These are phyloP conservation scores for Slavum lentiscoides DNA, from an alignment of 2,888 invertebrate species.

Conservation along the genomic window DNA sequence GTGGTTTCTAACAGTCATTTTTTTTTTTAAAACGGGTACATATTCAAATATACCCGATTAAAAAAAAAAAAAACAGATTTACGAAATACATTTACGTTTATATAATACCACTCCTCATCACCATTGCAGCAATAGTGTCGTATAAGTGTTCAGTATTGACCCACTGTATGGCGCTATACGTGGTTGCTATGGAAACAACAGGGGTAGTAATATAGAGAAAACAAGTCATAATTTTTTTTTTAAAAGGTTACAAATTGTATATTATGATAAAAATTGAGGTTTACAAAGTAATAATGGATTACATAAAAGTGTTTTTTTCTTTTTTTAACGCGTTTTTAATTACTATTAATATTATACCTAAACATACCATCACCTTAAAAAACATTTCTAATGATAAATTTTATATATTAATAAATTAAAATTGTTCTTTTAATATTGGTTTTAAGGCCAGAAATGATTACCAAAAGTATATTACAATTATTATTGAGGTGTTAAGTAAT, in stretches of 20 bases:
- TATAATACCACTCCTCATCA: neutral
- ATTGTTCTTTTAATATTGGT: constrained; percentile 1
- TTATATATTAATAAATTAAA: constrained; percentile 11
- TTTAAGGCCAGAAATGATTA: neutral
- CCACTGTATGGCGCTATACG: constrained; percentile 1
- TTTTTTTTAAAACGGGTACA: neutral
- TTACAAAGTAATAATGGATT: constrained; percentile 43
- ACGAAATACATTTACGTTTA: neutral
- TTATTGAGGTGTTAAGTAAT: neutral
- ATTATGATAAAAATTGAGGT: constrained; percentile 41
- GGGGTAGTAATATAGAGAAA: constrained; percentile 16
- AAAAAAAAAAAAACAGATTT: neutral
- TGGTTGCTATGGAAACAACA: constrained; percentile 39
- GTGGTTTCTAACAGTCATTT: constrained; percentile 30
- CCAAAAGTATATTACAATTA: neutral
- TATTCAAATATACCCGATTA: neutral
- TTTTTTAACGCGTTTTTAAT: constrained; percentile 19
- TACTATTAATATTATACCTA: constrained; percentile 38
- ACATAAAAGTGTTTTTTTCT: constrained; percentile 24
- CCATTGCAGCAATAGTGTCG: neutral
- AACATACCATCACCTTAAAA: constrained; percentile 47
- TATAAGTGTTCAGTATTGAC: constrained; percentile 27
- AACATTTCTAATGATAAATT: constrained; percentile 17
- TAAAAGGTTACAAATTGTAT: constrained; percentile 43
- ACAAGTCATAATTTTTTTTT: constrained; percentile 12